Conservation (phyloP, 2,113 vertebrate species). For the Empidonax traillii region DNA sequence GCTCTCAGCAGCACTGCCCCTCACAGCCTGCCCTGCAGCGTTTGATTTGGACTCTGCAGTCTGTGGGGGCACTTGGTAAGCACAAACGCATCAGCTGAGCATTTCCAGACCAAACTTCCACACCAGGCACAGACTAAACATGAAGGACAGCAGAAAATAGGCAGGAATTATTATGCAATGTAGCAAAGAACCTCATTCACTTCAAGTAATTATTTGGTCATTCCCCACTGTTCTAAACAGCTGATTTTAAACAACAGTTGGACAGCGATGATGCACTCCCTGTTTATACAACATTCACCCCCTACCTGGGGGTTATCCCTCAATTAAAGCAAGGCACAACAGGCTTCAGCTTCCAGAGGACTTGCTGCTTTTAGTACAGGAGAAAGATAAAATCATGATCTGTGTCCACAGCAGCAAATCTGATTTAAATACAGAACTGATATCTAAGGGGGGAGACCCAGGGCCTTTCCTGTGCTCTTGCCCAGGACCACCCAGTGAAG, state of each 20-base stretch:
- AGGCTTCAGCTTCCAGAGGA: not conserved
- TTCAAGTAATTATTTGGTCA: not conserved
- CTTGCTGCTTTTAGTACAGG: not conserved
- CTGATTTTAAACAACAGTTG: not conserved
- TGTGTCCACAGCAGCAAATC: not conserved
- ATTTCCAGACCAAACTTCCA: not conserved
- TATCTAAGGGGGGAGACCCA: not conserved
- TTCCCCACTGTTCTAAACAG: not conserved
- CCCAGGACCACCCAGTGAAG: not conserved
- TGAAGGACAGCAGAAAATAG: not conserved
- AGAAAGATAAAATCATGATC: not conserved
- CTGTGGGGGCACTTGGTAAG: not conserved
- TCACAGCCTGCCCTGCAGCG: fast-evolving
- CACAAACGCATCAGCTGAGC: not conserved
- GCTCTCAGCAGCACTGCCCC: not conserved
- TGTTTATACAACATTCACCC: not conserved
- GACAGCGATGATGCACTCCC: not conserved
- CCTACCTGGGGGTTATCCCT: not conserved
- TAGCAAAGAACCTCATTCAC: not conserved
- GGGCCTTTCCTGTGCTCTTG: not conserved
- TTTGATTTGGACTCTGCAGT: not conserved
- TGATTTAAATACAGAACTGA: not conserved
- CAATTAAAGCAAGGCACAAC: not conserved
- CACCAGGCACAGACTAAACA: not conserved
- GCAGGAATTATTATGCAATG: not conserved